phyloP scores from a whole-genome alignment of 2,797 vertebrate species.

The Platalea minor region DNA sequence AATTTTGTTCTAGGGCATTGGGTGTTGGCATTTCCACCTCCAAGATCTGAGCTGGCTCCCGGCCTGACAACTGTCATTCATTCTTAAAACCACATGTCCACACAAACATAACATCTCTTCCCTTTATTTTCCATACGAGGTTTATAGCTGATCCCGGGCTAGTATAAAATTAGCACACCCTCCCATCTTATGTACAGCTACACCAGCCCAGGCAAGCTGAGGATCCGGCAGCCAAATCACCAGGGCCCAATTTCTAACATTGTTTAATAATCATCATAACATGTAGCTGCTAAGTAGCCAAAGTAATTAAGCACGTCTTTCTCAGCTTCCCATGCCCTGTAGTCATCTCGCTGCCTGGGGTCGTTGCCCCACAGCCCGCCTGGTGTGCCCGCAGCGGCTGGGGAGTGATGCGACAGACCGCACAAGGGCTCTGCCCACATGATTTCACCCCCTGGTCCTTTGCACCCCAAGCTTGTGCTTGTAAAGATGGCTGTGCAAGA shows the following conservation, averaged over 20 bases:
- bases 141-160: not conserved
- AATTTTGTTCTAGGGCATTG: not conserved
- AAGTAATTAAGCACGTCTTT: not conserved
- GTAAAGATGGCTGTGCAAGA: not conserved
- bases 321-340: not conserved
- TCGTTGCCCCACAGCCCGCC: rapidly evolving
- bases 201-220: not conserved
- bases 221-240: not conserved
- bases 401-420: rapidly evolving
- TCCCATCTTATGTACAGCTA: not conserved
- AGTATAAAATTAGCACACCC: not conserved
- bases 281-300: not conserved
- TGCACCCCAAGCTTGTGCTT: not conserved
- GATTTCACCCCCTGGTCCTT: not conserved
- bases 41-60: not conserved
- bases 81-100: not conserved
- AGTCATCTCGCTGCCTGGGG: rapidly evolving
- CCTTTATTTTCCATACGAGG: not conserved
- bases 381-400: rapidly evolving
- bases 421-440: not conserved
- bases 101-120: not conserved
- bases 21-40: not conserved
- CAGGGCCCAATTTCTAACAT: not conserved
- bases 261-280: not conserved
- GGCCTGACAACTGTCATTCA: not conserved